Percentiles rank a stretch among this genome's conserved stretches.
Evolutionary conservation across 1,140 invertebrate genomes (phyloP).

Genomic region (Drosophila simulans): DNA sequence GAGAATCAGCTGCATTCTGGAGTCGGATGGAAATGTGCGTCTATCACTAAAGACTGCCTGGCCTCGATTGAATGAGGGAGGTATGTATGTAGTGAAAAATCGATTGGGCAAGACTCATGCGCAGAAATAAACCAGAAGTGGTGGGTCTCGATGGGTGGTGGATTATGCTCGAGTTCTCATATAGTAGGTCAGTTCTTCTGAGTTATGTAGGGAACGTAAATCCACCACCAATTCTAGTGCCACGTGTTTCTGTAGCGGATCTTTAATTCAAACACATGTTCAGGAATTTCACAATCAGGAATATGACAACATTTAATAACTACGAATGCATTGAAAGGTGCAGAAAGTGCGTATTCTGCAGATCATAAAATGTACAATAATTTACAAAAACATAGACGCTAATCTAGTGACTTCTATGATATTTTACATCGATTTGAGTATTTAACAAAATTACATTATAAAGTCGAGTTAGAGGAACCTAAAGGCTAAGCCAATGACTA

Average conservation of each 20-base stretch:
- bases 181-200: conserved; percentile 24
- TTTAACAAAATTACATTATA: not conserved
- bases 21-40: conserved; percentile 13
- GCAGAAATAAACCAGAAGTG: conserved; percentile 27
- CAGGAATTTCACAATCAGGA: not conserved
- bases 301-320: not conserved
- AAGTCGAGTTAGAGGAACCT: conserved; percentile 32
- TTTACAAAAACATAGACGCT: conserved; percentile 18
- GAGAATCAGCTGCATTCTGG: conserved; percentile 57
- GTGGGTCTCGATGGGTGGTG: conserved; percentile 22
- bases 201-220: not conserved
- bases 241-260: not conserved
- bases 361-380: conserved; percentile 3
- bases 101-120: conserved; percentile 39
- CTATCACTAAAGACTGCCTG: conserved; percentile 19
- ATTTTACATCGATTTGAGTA: conserved; percentile 14
- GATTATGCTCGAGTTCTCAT: conserved; percentile 1
- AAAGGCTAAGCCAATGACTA: conserved; percentile 57
- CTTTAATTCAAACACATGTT: not conserved
- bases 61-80: conserved; percentile 16
- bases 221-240: not conserved
- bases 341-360: not conserved
- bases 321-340: not conserved
- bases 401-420: conserved; percentile 28
- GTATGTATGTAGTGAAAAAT: conserved; percentile 37